Base-by-base conservation (phyloP, 2,888 invertebrate genomes). In the Troilus luridus region DNA sequence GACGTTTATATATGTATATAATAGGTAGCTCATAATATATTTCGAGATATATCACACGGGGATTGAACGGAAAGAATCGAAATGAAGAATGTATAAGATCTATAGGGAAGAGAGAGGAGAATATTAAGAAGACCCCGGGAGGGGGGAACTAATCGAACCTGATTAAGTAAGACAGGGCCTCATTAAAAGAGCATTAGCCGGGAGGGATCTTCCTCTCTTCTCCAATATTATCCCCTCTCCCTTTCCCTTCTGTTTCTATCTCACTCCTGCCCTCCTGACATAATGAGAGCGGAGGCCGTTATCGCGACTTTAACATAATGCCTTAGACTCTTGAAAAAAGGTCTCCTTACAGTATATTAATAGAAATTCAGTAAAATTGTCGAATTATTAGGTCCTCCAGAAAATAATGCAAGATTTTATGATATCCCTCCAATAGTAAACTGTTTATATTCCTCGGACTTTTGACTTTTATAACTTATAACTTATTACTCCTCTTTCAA, bases 131-230 rank as follows among this genome's bases (percentile, higher is more conserved):
- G 21, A 10, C 8, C 54, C 11, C 0, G 58, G 10, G 85, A 58
- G 56, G 41, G 41, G 41, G 41, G 56, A 58, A 85, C 85, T 56
- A 85, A 85, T 85, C 85, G 85, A 85, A 56, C 10, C n/a, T 58
- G 85, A 85, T 85, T 58, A 85, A 85, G 85, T 85, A n/a, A 58
- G 85, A n/a, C 56, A n/a, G 85, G 21, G 21, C 21, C 85, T 85
- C 85, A 85, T 85, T 85, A 85, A 56, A 85, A 54, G 19, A 56
- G 85, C 85, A 85, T 85, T 85, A 85, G 85, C 85, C 56, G n/a
- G 12, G 56, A 77, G 41, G 56, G 56, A 56, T 85, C 21, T 85
- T 85, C 54, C 27, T 24, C 72, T 19, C 1, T 0, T 24, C 72
- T 24, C 9, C 56, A 56, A n/a, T 85, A 85, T 85, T 85, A 27